Base-by-base conservation (phyloP, 2,888 invertebrate species). In the Pseudococcus longispinus region DNA sequence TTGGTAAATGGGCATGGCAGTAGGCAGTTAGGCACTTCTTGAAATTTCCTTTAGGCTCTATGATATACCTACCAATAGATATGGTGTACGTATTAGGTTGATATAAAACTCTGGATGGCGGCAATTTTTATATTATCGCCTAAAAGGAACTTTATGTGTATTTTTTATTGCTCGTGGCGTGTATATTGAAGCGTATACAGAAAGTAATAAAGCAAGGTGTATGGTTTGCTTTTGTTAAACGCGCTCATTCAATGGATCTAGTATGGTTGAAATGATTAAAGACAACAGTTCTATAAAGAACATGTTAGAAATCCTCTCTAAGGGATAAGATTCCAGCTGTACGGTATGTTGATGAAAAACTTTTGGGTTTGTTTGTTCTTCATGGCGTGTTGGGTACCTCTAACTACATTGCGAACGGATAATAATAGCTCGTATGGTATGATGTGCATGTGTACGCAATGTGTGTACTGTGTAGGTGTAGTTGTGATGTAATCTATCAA, bases 131-230 rank as follows among this genome's bases (percentile, higher is more conserved):
- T 29, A 74, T 32, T 74, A 74, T 74, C 74, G 74, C 74, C 74
- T 74, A 74, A 32, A 74, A 29, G 74, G 18, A 74, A 74, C 74
- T 74, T 74, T 74, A 74, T 74, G 74, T 32, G 74, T 74, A 74
- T 74, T 74, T 60, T 55, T 74, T 74, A 74, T 29, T 74, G 74
- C 29, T 74, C 74, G 18, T 37, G n/a, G 74, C 32, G 6, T n/a
- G 18, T 18, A 74, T 74, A 32, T 32, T n/a, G 60, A 23, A 60
- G 60, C 23, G 23, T 60, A 60, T 60, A 70, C 26, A 37, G 32
- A 74, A 74, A 74, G 74, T 32, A 60, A 60, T 60, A 60, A 60
- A 60, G 60, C 60, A 60, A 60, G 74, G 74, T 74, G 74, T 74
- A 60, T 23, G 60, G 60, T 23, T 60, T 9, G 51, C 60, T 60